Evolutionary conservation across 1,140 invertebrate species (phyloP), one percentile per base, ranked within the genome.

Genomic region (silkworm (Bombyx mori)): DNA sequence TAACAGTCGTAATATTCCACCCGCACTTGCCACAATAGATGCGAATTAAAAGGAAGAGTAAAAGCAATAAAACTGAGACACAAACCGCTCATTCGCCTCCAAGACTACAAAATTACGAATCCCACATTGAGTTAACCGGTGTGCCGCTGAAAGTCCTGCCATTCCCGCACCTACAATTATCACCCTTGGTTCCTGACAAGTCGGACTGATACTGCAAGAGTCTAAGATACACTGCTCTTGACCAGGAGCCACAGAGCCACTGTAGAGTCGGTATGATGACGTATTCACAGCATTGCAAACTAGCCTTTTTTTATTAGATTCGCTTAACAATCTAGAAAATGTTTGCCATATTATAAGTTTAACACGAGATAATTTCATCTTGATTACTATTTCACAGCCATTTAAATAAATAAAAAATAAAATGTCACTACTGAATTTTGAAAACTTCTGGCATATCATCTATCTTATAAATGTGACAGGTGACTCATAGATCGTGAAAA

Each of bases 101-200:
- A 95, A 75, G 47, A 95, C 81, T 0, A 90, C 89, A 58, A 94
- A 92, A 75, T 93, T 92, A 44, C 88, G 89, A 42, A 94, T 88
- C 8, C 93, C 93, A 73, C 93, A 92, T 65, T 92, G 90, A 1
- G 89, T 79, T 8, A 95, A 86, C 56, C 92, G 87, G 70, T 93
- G 90, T 2, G 93, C 93, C 1, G 93, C 93, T 0, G 93, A 94
- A 2, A 95, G 78, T 2, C 93, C 93, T 0, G 93, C 92, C 65
- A 95, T 91, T n/a, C 93, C 93, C 6, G 92, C 93, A 0, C 93
- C 93, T 12, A 95, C 83, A 10, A 95, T 93, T 1, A 95, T 90
- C 1, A 94, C 89, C 1, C 87, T 89, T n/a, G 92, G 92, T 69
- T 92, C 91, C 44, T 88, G 84, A 56, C 88, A 89, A 63, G 84